Evolutionary conservation across 1,140 invertebrate genomes (phyloP).

Genomic region (Caenorhabditis tropicalis): DNA sequence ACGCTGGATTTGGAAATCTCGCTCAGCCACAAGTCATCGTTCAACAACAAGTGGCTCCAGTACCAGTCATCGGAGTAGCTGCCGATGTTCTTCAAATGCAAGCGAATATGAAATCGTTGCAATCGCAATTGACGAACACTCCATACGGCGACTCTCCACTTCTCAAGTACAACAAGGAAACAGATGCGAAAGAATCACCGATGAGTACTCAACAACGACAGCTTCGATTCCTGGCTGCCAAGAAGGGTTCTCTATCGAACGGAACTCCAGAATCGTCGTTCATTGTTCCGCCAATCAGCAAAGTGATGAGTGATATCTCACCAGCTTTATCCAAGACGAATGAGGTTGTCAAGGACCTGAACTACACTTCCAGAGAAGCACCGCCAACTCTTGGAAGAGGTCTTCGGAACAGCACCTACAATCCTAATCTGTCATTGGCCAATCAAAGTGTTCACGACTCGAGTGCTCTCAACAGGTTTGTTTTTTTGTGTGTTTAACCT

Average conservation of each 20-base stretch:
- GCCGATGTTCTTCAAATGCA: constrained; percentile 49
- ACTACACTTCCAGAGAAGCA: constrained; percentile 33
- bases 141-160: constrained; percentile 60
- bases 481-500: background rate
- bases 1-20: constrained; percentile 22
- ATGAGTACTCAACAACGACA: constrained; percentile 18
- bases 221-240: constrained; percentile 42
- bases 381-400: constrained; percentile 52
- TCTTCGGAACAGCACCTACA: constrained; percentile 10
- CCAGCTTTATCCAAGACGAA: background rate
- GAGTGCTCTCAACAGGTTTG: constrained; percentile 13
- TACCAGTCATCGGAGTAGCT: constrained; percentile 33
- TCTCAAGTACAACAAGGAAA: constrained; percentile 36
- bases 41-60: background rate
- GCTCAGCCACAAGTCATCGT: constrained; percentile 14
- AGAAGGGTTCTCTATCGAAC: constrained; percentile 29
- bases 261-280: background rate
- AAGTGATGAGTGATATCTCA: constrained; percentile 11
- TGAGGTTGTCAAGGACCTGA: constrained; percentile 27
- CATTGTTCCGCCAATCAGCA: constrained; percentile 8
- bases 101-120: constrained; percentile 49
- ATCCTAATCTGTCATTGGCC: background rate
- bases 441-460: background rate
- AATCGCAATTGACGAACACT: constrained; percentile 42
- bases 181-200: background rate